Percentiles rank a stretch among this genome's conserved stretches.
phyloP scores from a whole-genome alignment of 2,888 invertebrate species.

The Drosophila borealis region DNA sequence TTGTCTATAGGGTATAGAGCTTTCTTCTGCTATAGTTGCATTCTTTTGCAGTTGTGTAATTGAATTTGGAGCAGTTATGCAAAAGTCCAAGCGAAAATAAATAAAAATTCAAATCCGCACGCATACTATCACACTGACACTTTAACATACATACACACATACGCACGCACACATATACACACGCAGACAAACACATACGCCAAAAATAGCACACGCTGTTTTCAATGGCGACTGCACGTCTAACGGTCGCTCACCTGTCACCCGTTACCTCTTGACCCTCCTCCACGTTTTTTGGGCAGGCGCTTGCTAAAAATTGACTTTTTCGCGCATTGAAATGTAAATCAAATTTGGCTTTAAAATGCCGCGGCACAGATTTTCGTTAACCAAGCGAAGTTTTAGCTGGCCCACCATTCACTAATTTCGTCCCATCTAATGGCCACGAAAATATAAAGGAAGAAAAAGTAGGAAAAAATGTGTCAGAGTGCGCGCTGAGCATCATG shows the following conservation, averaged over 20 bases:
- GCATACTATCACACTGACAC: slow-evolving; percentile 30
- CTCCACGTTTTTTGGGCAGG: background rate
- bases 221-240: slow-evolving; percentile 57
- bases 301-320: slow-evolving; percentile 57
- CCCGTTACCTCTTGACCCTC: slow-evolving; percentile 25
- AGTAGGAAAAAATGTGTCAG: slow-evolving; percentile 57
- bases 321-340: slow-evolving; percentile 70
- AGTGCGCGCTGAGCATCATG: slow-evolving; percentile 63
- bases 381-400: slow-evolving; percentile 47
- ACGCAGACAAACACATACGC: background rate
- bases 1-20: slow-evolving; percentile 6
- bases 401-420: slow-evolving; percentile 45
- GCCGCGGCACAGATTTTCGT: slow-evolving; percentile 64
- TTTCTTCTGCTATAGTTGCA: slow-evolving; percentile 7
- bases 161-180: background rate
- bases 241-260: slow-evolving; percentile 49
- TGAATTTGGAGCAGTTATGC: slow-evolving; percentile 61
- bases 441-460: background rate
- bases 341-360: slow-evolving; percentile 71
- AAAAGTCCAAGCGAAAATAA: slow-evolving; percentile 66
- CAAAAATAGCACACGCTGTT: slow-evolving; percentile 7
- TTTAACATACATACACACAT: slow-evolving; percentile 27
- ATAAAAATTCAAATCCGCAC: slow-evolving; percentile 68
- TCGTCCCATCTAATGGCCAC: slow-evolving; percentile 42
- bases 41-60: slow-evolving; percentile 38